These are phyloP conservation scores for Peribatodes rhomboidaria DNA, from an alignment of 2,888 invertebrate species.

Conservation along the genomic window DNA sequence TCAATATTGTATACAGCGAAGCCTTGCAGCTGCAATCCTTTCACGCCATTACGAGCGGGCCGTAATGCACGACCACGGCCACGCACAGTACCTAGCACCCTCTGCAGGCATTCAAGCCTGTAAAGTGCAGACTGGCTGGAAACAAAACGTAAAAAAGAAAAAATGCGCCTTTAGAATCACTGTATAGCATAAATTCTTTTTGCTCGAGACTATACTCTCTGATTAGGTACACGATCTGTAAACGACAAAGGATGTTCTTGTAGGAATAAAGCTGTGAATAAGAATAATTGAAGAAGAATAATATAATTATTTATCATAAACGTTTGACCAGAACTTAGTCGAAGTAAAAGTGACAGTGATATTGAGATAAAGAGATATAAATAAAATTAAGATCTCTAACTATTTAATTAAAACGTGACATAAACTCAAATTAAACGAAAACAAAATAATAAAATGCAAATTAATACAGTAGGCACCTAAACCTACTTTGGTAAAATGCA, in stretches of 20 bases:
- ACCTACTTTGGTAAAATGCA: background rate
- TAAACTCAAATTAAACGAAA: background rate
- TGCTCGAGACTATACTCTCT: too few species aligned
- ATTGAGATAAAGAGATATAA: too few species aligned
- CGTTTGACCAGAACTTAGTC: too few species aligned
- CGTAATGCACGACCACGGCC: slow-evolving; percentile 69
- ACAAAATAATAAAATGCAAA: background rate
- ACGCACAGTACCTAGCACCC: slow-evolving; percentile 51
- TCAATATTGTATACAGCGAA: slow-evolving; percentile 68
- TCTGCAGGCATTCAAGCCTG: slow-evolving; percentile 61
- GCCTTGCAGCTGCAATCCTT: slow-evolving; percentile 69
- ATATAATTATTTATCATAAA: too few species aligned
- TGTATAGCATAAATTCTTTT: background rate
- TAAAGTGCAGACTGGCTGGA: slow-evolving; percentile 63
- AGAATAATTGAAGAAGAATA: too few species aligned
- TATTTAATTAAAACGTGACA: background rate
- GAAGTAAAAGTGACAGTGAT: background rate
- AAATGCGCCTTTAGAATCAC: slow-evolving; percentile 1
- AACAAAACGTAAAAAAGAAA: slow-evolving; percentile 18
- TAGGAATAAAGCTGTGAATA: too few species aligned
- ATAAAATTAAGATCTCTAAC: too few species aligned
- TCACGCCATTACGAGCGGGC: slow-evolving; percentile 66
- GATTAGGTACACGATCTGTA: too few species aligned
- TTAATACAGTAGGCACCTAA: background rate
- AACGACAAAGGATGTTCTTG: too few species aligned